Base-by-base conservation (phyloP, 2,797 vertebrate species). In the Rhyacichthys aspro region DNA sequence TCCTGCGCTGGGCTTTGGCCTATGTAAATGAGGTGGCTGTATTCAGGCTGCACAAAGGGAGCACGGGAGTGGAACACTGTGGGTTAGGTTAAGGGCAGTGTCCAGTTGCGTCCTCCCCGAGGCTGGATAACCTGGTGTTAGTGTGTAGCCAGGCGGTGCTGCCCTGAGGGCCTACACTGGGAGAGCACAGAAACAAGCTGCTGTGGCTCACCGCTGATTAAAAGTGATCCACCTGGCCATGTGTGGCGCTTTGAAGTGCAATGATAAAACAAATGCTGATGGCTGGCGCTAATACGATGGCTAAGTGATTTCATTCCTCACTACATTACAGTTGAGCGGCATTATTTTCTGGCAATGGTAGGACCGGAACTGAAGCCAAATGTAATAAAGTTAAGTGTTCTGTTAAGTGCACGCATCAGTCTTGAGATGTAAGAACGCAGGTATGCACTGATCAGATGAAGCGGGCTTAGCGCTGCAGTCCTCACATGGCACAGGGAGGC, bases 371-470 rank as follows among this genome's bases (percentile, higher is more conserved):
- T 23, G 28, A 76, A 75, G 86, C 86, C 83, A 85, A 62, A 73
- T 60, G 78, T 75, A 85, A 86, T 85, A 80, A 83, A 82, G 83
- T 76, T 77, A 82, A 87, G 82, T 84, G 83, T 81, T 79, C 69
- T 75, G 79, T 87, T 78, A 79, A 81, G 78, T 74, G 62, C 75
- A 57, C 3, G 43, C 60, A 77, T 74, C 74, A 59, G 67, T 45
- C 34, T 56, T 43, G 15, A 44, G 56, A 78, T 50, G 43, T 52
- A 62, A 76, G 52, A 48, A 43, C 11, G 58, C 50, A 1, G 17
- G 55, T 44, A 55, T 53, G 52, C 23, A 37, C 68, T 46, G 36
- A 63, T 42, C n/a, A 54, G 67, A 46, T 17, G 7, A 12, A 50
- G 18, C 9, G 1, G 12, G 15, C 5, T 10, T 3, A 33, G 10